These are phyloP conservation scores for Petrocephalus sullivani DNA, from an alignment of 2,797 vertebrate genomes.

Conservation along the genomic window DNA sequence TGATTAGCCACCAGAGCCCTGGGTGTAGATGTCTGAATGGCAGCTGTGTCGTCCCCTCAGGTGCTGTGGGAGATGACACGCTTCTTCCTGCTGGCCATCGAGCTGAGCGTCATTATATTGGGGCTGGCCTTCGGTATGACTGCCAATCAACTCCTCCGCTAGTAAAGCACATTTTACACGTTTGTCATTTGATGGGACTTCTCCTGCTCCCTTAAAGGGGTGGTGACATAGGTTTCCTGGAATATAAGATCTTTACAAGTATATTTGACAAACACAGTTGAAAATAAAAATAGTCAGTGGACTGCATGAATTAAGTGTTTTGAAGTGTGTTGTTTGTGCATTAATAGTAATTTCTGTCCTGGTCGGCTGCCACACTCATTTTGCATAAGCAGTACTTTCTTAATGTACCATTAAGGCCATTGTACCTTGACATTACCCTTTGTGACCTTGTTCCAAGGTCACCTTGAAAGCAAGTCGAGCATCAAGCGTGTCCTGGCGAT, in stretches of 20 bases:
- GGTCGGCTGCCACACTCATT: background rate
- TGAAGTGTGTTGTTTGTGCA: background rate
- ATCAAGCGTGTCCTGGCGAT: conserved; percentile 92
- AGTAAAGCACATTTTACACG: background rate
- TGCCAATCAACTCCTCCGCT: background rate
- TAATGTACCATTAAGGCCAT: background rate
- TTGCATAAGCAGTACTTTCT: background rate
- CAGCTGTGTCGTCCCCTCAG: conserved; percentile 48
- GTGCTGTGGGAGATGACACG: conserved; percentile 98
- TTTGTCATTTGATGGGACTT: background rate
- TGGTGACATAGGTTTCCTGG: background rate
- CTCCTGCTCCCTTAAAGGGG: background rate
- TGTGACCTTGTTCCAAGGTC: conserved; percentile 60
- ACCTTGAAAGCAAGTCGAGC: conserved; percentile 93
- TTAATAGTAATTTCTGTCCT: background rate
- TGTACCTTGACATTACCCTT: background rate
- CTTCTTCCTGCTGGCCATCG: conserved; percentile 93
- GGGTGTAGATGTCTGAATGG: background rate
- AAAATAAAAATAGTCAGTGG: background rate
- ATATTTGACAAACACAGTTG: background rate
- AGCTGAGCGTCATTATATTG: conserved; percentile 92
- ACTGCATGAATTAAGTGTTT: background rate
- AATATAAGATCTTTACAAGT: background rate
- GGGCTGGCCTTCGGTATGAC: conserved; percentile 76
- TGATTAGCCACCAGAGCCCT: background rate